phyloP scores from a whole-genome alignment of 53 echinoderm and acorn worm genomes.

The Crossaster papposus region DNA sequence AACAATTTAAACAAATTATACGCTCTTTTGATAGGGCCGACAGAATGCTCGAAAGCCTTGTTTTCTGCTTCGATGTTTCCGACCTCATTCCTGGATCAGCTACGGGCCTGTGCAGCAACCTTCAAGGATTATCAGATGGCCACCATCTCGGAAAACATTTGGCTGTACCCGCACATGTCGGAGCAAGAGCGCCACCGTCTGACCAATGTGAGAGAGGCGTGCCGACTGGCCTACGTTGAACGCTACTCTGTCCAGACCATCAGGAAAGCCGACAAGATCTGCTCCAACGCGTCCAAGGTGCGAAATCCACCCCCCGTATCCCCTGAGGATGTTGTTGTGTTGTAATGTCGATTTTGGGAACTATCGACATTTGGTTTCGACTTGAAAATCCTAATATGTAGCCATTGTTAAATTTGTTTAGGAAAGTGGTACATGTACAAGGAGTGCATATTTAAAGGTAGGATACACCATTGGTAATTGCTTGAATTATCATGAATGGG shows the following conservation, averaged over 20 bases:
- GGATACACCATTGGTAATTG: too few relatives aligned
- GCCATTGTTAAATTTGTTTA: too few relatives aligned
- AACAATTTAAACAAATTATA: not conserved
- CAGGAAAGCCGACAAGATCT: conserved; percentile 60
- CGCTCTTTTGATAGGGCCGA: not conserved
- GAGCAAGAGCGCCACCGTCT: conserved; percentile 45
- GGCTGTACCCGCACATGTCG: conserved; percentile 61
- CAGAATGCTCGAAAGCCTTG: conserved; percentile 28
- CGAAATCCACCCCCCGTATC: not conserved
- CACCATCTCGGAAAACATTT: conserved; percentile 79
- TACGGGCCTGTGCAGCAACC: conserved; percentile 52
- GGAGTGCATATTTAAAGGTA: too few relatives aligned
- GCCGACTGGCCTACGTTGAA: conserved; percentile 55
- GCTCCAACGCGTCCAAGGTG: conserved; percentile 44
- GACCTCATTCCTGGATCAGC: conserved; percentile 68
- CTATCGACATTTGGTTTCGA: too few relatives aligned
- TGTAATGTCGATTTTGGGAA: too few relatives aligned
- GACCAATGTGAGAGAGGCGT: conserved; percentile 57
- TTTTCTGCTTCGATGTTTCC: conserved; percentile 67
- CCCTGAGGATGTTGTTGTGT: too few relatives aligned
- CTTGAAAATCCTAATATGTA: too few relatives aligned
- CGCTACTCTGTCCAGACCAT: conserved; percentile 51
- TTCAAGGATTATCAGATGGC: conserved; percentile 79
- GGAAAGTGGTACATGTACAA: too few relatives aligned
- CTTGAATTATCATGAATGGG: too few relatives aligned